Evolutionary conservation across 2,113 vertebrate genomes (phyloP), one percentile per base, ranked within the genome.

Genomic region (Telmatochromis sp.): DNA sequence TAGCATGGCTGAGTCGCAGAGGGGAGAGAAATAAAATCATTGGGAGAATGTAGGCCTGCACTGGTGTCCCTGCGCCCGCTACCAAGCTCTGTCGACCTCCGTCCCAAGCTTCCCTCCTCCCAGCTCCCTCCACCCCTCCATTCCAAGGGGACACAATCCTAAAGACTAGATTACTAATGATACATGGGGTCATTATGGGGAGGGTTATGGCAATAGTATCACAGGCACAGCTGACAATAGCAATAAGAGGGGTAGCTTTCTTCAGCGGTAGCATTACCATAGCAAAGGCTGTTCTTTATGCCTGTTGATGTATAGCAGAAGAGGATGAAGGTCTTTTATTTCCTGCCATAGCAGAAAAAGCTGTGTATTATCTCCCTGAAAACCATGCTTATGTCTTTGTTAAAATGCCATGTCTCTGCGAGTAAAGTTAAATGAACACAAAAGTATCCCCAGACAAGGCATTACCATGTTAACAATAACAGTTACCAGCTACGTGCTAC

Each of bases 131-230:
- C 73, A 60, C 79, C 82, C 86, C 89, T 86, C 92, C 89, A 91
- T 92, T 95, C 93, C 93, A 86, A 89, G 80, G 93, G 94, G 94
- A 94, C 94, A 94, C 89, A 92, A 93, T 95, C 94, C 94, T 96
- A 96, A 96, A 95, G 95, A 96, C 95, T 95, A 95, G 95, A 96
- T 96, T 95, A 95, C 95, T 93, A 81, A 93, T 95, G 95, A 95
- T 95, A 95, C 95, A 95, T 94, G 90, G 94, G 94, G 93, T 93
- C 95, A 96, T 95, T 96, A 96, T 92, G 54, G 87, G 86, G 83
- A 93, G 93, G 91, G 94, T 94, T 95, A 94, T 95, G 95, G 94
- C 94, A 94, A 94, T 88, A 89, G 89, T 91, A 95, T 95, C 92
- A 86, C 93, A 86, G 84, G 83, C 91, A 84, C 35, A 31, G 89